These are phyloP conservation scores for Synergus japonicus DNA, from an alignment of 2,888 invertebrate species.

Conservation along the genomic window DNA sequence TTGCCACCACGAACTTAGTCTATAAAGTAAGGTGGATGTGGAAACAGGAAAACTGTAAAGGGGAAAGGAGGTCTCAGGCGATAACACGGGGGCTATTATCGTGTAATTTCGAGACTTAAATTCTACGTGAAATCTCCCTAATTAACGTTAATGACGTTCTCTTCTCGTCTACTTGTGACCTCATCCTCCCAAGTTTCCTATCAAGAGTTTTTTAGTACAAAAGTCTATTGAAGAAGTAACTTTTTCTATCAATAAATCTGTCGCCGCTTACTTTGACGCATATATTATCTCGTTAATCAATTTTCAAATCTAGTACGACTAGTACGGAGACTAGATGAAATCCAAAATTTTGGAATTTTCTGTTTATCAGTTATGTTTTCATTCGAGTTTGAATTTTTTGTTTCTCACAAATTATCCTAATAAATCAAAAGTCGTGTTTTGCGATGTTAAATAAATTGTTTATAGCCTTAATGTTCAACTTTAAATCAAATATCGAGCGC, in stretches of 20 bases:
- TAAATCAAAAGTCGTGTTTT: too few relatives aligned
- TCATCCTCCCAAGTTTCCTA: constrained; percentile 47
- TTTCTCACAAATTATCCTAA: too few relatives aligned
- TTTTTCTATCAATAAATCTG: constrained; percentile 7
- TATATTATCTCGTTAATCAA: neutral
- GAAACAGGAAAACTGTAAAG: constrained; percentile 16
- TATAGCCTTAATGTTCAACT: too few relatives aligned
- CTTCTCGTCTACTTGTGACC: constrained; percentile 43
- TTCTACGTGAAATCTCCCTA: constrained; percentile 66
- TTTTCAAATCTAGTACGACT: neutral
- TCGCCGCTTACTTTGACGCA: neutral
- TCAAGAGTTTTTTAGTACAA: constrained; percentile 30
- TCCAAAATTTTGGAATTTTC: too few relatives aligned
- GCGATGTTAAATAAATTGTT: too few relatives aligned
- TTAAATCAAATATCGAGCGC: too few relatives aligned
- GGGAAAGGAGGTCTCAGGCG: constrained; percentile 52
- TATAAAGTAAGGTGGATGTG: constrained; percentile 57
- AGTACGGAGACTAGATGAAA: too few relatives aligned
- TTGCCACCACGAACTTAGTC: constrained; percentile 59
- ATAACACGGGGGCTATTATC: constrained; percentile 65
- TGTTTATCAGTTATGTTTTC: too few relatives aligned
- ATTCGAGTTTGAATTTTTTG: too few relatives aligned
- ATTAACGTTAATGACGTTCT: constrained; percentile 67
- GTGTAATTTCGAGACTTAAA: constrained; percentile 71
- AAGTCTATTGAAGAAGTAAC: neutral